phyloP scores from a whole-genome alignment of 2,888 invertebrate species.

The Anthrax anthrax region DNA sequence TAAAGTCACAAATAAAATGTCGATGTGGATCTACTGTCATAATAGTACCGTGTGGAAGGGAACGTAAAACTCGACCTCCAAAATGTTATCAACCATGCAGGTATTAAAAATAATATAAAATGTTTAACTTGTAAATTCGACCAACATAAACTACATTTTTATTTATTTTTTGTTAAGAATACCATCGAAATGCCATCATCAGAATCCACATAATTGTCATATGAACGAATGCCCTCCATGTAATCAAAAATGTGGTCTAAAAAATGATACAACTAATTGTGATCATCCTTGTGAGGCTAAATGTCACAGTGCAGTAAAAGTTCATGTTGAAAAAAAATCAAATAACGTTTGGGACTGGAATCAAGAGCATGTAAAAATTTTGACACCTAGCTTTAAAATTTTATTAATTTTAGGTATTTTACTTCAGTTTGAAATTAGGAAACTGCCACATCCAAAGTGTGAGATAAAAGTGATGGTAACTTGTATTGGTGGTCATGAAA shows the following conservation, averaged over 20 bases:
- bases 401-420: neutral
- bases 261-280: conserved; percentile 22
- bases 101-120: conserved; percentile 16
- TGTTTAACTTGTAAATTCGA: neutral
- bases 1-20: conserved; percentile 44
- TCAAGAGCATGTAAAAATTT: conserved; percentile 31
- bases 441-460: conserved; percentile 57
- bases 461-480: conserved; percentile 51
- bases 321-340: conserved; percentile 44
- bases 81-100: conserved; percentile 60
- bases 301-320: conserved; percentile 65
- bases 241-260: conserved; percentile 53
- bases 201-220: conserved; percentile 66
- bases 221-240: conserved; percentile 75
- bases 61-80: conserved; percentile 61
- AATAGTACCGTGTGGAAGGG: conserved; percentile 75
- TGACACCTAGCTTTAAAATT: too few species aligned
- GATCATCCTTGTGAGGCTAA: conserved; percentile 50
- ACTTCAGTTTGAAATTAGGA: conserved; percentile 34
- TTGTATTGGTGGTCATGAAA: conserved; percentile 61
- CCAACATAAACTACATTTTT: conserved; percentile 8
- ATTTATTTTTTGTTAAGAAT: conserved; percentile 30
- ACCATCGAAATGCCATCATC: conserved; percentile 76
- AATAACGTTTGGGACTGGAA: conserved; percentile 52
- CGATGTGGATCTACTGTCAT: conserved; percentile 65